A percentile compares a stretch with the other conserved stretches of the same genome.
Conservation (phyloP, 1,140 invertebrate species). For the Papilio glaucus region DNA sequence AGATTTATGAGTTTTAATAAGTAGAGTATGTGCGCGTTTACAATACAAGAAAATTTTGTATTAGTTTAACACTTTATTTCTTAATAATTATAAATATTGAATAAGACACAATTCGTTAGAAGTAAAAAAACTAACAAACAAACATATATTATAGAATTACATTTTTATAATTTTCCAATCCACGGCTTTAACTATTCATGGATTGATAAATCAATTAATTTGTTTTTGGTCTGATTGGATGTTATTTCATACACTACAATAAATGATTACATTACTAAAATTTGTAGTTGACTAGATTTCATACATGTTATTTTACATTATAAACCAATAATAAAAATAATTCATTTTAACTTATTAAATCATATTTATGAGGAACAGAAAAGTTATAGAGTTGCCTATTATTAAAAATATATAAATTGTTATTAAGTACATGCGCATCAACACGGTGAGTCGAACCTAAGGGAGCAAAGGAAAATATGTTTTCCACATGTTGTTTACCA, state of each 20-base stretch:
- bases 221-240: conserved; percentile 6
- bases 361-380: background rate
- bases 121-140: conserved; percentile 58
- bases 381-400: background rate
- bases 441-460: background rate
- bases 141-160: conserved; percentile 44
- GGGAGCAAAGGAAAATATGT: background rate
- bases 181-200: background rate
- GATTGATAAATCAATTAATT: background rate
- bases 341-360: background rate
- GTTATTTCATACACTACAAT: background rate
- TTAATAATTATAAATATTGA: conserved; percentile 53
- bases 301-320: conserved; percentile 1
- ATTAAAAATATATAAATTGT: background rate
- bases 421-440: conserved; percentile 1
- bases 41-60: conserved; percentile 2
- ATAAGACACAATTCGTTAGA: conserved; percentile 58
- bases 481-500: background rate
- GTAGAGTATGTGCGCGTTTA: background rate
- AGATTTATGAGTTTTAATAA: conserved; percentile 19
- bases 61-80: conserved; percentile 54
- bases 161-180: conserved; percentile 36
- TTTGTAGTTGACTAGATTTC: conserved; percentile 16
- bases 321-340: background rate
- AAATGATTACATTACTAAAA: background rate